Evolutionary conservation across 1,140 invertebrate genomes (phyloP).

Genomic region (Trichomalopsis sarcophagae): DNA sequence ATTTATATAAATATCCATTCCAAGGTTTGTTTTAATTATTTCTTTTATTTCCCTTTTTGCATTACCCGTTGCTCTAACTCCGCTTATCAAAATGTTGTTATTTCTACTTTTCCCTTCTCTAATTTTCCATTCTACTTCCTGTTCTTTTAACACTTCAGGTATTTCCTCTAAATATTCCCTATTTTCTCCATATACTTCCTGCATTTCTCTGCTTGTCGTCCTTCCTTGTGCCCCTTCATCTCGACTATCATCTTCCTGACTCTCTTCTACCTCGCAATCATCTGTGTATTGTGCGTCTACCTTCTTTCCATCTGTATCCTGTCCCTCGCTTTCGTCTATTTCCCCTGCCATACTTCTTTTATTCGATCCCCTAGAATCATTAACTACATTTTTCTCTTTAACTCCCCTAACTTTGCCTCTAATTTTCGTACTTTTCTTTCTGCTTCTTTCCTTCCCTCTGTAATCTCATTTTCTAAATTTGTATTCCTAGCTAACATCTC

Average conservation of each 20-base stretch:
- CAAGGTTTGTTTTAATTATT: neutral
- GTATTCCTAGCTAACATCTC: no score
- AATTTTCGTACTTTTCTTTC: no score
- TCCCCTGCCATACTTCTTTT: neutral
- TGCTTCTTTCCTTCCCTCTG: no score
- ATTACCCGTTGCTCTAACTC: neutral
- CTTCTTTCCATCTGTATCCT: neutral
- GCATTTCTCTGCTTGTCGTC: neutral
- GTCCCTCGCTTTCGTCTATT: neutral
- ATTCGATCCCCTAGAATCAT: neutral
- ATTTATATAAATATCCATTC: neutral
- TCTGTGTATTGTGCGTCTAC: neutral
- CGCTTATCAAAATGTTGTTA: no score
- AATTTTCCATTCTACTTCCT: no score
- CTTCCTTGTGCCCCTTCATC: neutral
- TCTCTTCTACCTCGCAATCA: neutral
- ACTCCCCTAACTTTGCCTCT: no score
- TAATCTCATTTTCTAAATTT: no score
- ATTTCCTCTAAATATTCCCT: no score
- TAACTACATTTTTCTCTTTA: neutral
- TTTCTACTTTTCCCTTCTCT: no score
- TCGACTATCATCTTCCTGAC: neutral
- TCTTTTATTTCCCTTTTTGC: neutral
- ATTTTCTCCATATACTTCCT: no score
- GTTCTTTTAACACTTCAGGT: no score